Evolutionary conservation across 2,113 vertebrate genomes (phyloP).

Genomic region (Eudyptes chrysolophus): DNA sequence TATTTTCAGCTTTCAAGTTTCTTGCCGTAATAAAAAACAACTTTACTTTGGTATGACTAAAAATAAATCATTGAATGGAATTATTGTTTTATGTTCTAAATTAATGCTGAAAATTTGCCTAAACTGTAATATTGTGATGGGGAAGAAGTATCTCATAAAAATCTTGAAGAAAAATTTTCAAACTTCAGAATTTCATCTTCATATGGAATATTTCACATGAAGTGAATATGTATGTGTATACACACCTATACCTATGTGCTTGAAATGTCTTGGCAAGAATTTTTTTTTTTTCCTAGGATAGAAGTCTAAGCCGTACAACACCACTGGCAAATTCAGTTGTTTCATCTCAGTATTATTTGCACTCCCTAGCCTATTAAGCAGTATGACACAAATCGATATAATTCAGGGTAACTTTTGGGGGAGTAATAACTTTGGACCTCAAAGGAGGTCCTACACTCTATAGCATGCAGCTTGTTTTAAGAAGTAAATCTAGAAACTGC

Average conservation of each 20-base stretch:
- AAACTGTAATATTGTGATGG: not conserved
- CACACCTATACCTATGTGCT: not conserved
- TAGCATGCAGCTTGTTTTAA: not conserved
- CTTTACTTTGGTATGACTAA: not conserved
- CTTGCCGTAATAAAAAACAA: not conserved
- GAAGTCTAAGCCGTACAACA: not conserved
- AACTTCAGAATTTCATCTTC: not conserved
- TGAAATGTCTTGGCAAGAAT: not conserved
- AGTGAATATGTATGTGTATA: not conserved
- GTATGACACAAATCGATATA: not conserved
- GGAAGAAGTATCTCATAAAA: not conserved
- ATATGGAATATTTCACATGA: not conserved
- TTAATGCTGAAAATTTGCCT: not conserved
- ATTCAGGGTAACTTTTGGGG: not conserved
- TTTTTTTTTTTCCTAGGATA: not conserved
- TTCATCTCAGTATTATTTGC: not conserved
- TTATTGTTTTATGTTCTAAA: not conserved
- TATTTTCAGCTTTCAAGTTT: not conserved
- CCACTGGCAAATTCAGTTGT: not conserved
- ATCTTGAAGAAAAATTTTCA: not conserved
- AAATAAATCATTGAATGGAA: not conserved
- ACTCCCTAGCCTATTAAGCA: not conserved
- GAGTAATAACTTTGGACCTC: not conserved
- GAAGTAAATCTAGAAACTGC: not conserved
- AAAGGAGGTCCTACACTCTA: fast-evolving